Evolutionary conservation across 2,888 invertebrate genomes (phyloP).

Genomic region (Orthonychiurus folsomi): DNA sequence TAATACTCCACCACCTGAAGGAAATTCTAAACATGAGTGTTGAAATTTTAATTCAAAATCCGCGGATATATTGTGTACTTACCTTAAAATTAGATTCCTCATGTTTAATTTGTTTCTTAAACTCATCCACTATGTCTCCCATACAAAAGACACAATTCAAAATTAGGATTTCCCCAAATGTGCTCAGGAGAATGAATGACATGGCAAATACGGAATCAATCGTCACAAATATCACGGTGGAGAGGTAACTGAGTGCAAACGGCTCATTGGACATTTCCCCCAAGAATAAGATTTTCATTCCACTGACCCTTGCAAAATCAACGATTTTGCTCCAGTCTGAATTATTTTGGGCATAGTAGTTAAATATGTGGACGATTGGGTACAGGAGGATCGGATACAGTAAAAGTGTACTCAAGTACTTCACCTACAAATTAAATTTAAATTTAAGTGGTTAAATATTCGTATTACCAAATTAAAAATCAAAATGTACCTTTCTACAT

Average conservation of each 20-base stretch:
- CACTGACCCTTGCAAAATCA: too few species aligned
- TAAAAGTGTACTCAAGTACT: background rate
- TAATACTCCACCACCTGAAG: background rate
- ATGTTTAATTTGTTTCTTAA: background rate
- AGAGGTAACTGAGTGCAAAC: background rate
- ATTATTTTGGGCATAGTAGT: too few species aligned
- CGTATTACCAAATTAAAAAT: too few species aligned
- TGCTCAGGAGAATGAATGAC: background rate
- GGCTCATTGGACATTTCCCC: background rate
- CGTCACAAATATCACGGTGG: too few species aligned
- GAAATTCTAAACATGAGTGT: background rate
- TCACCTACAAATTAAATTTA: background rate
- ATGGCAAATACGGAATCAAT: background rate
- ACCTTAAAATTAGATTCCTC: background rate
- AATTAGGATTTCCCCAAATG: slow-evolving; percentile 2
- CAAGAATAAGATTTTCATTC: slow-evolving; percentile 1
- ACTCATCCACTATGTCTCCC: background rate
- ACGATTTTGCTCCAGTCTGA: too few species aligned
- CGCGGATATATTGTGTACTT: too few species aligned
- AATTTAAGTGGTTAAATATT: background rate
- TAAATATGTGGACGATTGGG: too few species aligned
- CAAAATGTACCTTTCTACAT: background rate
- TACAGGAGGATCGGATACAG: background rate
- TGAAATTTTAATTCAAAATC: background rate
- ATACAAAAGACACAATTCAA: background rate